These are phyloP conservation scores for Auanema freiburgensis DNA, from an alignment of 2,888 invertebrate species.

Conservation along the genomic window DNA sequence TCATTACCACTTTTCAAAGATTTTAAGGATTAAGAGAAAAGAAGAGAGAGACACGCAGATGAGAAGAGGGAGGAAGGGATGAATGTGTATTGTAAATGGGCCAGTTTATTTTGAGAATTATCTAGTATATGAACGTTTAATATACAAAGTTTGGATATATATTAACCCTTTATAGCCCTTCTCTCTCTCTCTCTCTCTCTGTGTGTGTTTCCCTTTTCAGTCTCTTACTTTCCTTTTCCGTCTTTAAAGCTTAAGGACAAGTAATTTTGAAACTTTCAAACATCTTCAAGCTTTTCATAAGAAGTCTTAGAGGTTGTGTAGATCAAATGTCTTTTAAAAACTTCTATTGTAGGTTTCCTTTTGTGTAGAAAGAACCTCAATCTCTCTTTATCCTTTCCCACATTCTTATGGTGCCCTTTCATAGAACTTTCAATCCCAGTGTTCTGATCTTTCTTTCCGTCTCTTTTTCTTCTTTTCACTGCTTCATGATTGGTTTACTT, in stretches of 20 bases:
- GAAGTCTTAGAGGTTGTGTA: no score
- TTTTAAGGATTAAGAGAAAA: no score
- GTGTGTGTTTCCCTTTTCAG: not conserved
- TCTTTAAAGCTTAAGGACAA: no score
- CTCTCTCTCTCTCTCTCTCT: not conserved
- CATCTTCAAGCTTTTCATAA: no score
- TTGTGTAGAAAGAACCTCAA: slow-evolving; percentile 3
- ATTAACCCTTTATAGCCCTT: not conserved
- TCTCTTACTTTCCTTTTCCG: not conserved
- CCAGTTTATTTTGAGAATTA: not conserved
- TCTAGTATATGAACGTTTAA: slow-evolving; percentile 7
- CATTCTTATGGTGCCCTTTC: not conserved
- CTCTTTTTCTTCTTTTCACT: not conserved
- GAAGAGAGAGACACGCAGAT: no score
- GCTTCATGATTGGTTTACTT: not conserved
- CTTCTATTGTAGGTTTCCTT: not conserved
- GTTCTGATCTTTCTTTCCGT: not conserved
- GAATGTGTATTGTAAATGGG: no score
- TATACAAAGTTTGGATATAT: no score
- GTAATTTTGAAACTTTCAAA: no score
- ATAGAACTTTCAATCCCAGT: not conserved
- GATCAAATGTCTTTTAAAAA: no score
- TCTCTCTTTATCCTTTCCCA: slow-evolving; percentile 2
- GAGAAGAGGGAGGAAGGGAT: no score
- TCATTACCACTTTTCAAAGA: no score